phyloP scores from a whole-genome alignment of 2,797 vertebrate genomes.

The Catamblyrhynchus diadema region DNA sequence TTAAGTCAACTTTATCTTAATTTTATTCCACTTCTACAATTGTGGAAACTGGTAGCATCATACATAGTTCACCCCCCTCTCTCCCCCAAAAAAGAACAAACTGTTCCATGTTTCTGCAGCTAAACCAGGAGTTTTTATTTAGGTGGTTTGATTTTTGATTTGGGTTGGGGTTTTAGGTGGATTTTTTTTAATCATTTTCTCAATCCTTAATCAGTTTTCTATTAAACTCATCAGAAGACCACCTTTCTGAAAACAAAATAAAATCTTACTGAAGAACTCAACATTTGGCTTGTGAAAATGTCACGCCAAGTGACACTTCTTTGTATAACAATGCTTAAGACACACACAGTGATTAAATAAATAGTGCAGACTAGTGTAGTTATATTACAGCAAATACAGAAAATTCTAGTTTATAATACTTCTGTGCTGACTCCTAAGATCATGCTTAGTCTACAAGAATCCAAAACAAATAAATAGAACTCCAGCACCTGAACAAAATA shows the following conservation, averaged over 20 bases:
- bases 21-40: not conserved
- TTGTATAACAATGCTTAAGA: not conserved
- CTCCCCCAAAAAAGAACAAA: not conserved
- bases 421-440: not conserved
- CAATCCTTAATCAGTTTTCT: not conserved
- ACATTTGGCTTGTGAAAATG: not conserved
- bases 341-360: not conserved
- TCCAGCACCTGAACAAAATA: conserved; percentile 18
- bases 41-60: not conserved
- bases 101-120: not conserved
- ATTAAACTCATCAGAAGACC: not conserved
- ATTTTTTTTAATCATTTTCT: not conserved
- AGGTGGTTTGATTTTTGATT: not conserved
- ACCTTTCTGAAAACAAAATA: not conserved
- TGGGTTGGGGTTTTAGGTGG: not conserved
- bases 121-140: not conserved
- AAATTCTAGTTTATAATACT: conserved; percentile 6
- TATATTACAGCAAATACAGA: not conserved
- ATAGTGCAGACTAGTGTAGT: not conserved
- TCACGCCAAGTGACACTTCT: not conserved
- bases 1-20: not conserved
- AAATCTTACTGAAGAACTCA: not conserved
- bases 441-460: conserved; percentile 12
- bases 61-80: rapidly evolving
- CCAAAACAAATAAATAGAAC: conserved; percentile 32